Percentiles rank a stretch among this genome's conserved stretches.
Evolutionary conservation across 1,140 invertebrate species (phyloP).

Genomic region (Euschistus heros): DNA sequence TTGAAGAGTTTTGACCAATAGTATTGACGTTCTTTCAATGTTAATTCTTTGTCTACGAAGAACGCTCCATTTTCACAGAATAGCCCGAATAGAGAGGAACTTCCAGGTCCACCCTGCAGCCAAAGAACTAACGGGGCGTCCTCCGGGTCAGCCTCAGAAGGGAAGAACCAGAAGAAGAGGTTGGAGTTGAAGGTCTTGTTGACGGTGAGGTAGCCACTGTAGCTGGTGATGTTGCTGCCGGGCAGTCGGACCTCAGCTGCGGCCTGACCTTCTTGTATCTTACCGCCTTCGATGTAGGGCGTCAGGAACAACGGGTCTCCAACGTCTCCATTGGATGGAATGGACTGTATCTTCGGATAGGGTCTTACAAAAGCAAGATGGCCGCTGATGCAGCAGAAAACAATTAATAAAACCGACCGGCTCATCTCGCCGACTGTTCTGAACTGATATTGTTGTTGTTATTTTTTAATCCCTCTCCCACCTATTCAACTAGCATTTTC

Average conservation of each 20-base stretch:
- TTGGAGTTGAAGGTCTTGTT: conserved; percentile 49
- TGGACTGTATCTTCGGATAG: background rate
- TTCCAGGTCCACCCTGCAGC: conserved; percentile 67
- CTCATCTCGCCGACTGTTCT: no score
- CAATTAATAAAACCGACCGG: no score
- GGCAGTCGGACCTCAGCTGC: conserved; percentile 23
- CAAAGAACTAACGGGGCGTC: conserved; percentile 55
- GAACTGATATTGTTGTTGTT: no score
- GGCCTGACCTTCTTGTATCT: conserved; percentile 21
- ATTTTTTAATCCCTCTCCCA: no score
- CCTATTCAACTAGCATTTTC: no score
- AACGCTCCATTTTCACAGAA: conserved; percentile 49
- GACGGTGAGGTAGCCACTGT: conserved; percentile 61
- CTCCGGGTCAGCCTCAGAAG: conserved; percentile 39
- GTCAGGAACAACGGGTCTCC: conserved; percentile 28
- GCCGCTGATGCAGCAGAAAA: no score
- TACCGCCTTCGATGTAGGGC: conserved; percentile 23
- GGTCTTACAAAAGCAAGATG: no score
- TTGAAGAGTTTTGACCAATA: conserved; percentile 49
- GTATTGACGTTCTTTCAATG: conserved; percentile 38
- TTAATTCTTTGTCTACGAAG: conserved; percentile 46
- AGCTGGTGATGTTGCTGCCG: conserved; percentile 29
- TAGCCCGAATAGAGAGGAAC: conserved; percentile 55
- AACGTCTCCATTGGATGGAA: background rate
- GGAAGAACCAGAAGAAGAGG: conserved; percentile 71